Base-by-base conservation (phyloP, 2,113 vertebrate species). In the Chaetodon auriga region DNA sequence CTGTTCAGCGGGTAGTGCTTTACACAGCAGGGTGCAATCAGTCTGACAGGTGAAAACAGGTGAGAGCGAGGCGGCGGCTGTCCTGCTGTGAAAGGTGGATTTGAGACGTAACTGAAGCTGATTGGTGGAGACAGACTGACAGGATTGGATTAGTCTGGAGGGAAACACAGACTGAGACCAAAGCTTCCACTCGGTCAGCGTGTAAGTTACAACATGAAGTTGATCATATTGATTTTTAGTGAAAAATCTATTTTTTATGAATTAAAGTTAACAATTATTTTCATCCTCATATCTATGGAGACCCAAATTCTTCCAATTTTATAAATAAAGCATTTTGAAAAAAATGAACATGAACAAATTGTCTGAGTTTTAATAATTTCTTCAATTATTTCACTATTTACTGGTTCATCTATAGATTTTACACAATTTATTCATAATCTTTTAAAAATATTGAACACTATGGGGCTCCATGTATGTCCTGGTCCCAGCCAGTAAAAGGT, bases 61-160 rank as follows among this genome's bases (percentile, higher is more conserved):
- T 35, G 55, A 68, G 63, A 55, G 53, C 0, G 6, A 21, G 63
- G 53, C 35, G 43, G 70, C 2, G 9, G 18, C n/a, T 25, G n/a
- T 60, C 43, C 62, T 19, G 46, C 72, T 76, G 30, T 11, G 43
- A n/a, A 69, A 43, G 35, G 60, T 55, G 58, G 76, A 70, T 78
- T 64, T 65, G 12, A 68, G 38, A 23, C 43, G n/a, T 7, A 82
- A 25, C 51, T 83, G 78, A 82, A 65, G 78, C 81, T 80, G 74
- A 81, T 80, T 84, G 82, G 78, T 61, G 53, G 51, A 71, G 86
- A 77, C 85, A 70, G 79, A 54, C 61, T 19, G 46, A 58, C 21
- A 23, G 49, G 53, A 58, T 18, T 35, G 55, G 71, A 81, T 81
- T 83, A 80, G 38, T 82, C 30, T 25, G 9, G 21, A 46, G 60